Evolutionary conservation across 1,140 invertebrate genomes (phyloP), one percentile per base, ranked within the genome.

Genomic region (Neelides sp.): DNA sequence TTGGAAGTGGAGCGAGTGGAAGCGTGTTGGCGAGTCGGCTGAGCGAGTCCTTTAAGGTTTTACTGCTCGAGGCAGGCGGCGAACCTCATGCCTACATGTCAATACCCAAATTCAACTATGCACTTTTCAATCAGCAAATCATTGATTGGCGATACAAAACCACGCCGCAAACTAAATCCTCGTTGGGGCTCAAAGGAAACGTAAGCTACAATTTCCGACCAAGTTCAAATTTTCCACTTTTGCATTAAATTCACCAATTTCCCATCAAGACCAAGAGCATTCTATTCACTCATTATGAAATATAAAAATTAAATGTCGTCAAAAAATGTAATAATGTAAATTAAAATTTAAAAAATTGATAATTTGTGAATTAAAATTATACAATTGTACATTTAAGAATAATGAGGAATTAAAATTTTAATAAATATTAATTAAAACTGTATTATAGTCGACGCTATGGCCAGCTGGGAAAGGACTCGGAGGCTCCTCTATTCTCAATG

Each of bases 1-100:
- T 92, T 26, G 89, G 89, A 0, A 86, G 73, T 4, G 89, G 88
- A 4, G 81, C 84, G 1, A 83, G 86, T 0, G 88, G 88, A 8
- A 72, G 81, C 19, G 85, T 85, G 0, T 37, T 93, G 23, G 86
- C 86, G 0, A 80, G 77, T 39, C 69, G 87, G 28, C 30, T 77
- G 17, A 65, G 71, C 10, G 64, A 66, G 43, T 47, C 58, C 36
- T 56, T 57, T 34, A 62, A 63, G 41, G 73, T 90, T 17, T 65
- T 90, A 1, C 66, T 92, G 7, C 45, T 91, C n/a, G 87, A 92
- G 70, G 85, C 86, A 0, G 71, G 70, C 4, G 63, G 58, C 5
- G 13, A 40, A 17, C 52, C 52, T 1, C n/a, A 13, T 17, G 23
- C 39, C 0, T 37, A 45, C 45, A 24, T 48, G 3, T 28, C 32